Conservation (phyloP, 2,888 invertebrate genomes). For the Brachypterus glaber region DNA sequence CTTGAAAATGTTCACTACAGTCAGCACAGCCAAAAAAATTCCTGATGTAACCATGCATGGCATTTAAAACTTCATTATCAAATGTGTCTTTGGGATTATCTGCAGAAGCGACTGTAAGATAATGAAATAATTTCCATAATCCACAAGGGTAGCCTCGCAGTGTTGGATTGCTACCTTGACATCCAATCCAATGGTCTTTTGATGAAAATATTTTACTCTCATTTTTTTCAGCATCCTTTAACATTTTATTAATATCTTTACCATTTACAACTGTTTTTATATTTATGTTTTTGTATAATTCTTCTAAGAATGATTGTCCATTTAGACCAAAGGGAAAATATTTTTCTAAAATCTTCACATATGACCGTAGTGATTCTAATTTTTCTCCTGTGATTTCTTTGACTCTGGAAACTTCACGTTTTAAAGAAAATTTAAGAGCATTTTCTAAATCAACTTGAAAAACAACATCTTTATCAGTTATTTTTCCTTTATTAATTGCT, state of each 20-base stretch:
- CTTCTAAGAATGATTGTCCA: conserved; percentile 55
- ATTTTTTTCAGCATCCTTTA: conserved; percentile 43
- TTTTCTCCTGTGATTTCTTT: conserved; percentile 61
- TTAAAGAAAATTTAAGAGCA: conserved; percentile 71
- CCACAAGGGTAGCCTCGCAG: conserved; percentile 89
- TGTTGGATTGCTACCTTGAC: conserved; percentile 65
- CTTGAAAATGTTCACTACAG: conserved; percentile 81
- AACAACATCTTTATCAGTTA: no score
- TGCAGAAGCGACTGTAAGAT: conserved; percentile 71
- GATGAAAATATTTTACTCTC: conserved; percentile 49
- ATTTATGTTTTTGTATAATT: conserved; percentile 48
- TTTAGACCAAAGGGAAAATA: conserved; percentile 71
- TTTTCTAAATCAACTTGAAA: conserved; percentile 84
- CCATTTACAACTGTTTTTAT: conserved; percentile 47
- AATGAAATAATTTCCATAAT: conserved; percentile 91
- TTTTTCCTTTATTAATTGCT: conserved; percentile 36
- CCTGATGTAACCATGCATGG: conserved; percentile 81
- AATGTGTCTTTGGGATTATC: conserved; percentile 52
- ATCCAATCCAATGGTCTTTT: conserved; percentile 62
- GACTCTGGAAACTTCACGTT: conserved; percentile 70
- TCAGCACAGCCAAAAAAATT: conserved; percentile 90
- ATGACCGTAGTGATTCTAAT: conserved; percentile 63
- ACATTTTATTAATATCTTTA: conserved; percentile 48
- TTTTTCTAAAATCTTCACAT: conserved; percentile 58
- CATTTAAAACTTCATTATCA: conserved; percentile 68